These are phyloP conservation scores for Raja brachyura DNA, from an alignment of 2,113 vertebrate genomes.

Conservation along the genomic window DNA sequence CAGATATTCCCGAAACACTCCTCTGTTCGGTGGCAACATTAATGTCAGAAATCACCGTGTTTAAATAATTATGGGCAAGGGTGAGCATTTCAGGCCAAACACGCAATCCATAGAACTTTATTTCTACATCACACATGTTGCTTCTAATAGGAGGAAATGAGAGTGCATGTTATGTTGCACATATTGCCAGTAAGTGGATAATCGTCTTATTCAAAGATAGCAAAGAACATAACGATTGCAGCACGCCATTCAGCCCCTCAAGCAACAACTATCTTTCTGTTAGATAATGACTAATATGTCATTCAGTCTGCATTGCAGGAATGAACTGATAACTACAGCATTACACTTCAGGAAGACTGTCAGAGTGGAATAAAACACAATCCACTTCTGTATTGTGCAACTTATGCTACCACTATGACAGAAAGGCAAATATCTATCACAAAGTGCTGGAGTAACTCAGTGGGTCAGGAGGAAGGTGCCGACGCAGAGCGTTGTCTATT, in stretches of 20 bases:
- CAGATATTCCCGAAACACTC: constrained; percentile 34
- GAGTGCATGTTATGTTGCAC: background rate
- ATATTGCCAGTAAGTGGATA: constrained; percentile 3
- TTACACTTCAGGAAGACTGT: background rate
- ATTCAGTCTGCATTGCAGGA: background rate
- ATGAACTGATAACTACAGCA: background rate
- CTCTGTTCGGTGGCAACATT: constrained; percentile 40
- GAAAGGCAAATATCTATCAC: too few relatives aligned
- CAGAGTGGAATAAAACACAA: too few relatives aligned
- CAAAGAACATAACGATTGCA: background rate
- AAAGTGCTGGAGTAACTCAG: too few relatives aligned
- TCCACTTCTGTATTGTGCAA: too few relatives aligned
- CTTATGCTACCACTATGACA: too few relatives aligned
- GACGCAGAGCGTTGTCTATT: too few relatives aligned
- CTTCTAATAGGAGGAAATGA: constrained; percentile 34
- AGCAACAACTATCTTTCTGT: background rate
- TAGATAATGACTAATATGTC: background rate
- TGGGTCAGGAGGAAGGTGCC: too few relatives aligned
- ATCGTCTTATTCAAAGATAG: background rate
- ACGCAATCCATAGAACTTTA: constrained; percentile 28
- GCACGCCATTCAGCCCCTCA: background rate
- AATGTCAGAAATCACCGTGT: constrained; percentile 41
- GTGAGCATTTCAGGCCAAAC: constrained; percentile 39
- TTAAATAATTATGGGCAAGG: constrained; percentile 38
- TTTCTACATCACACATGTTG: background rate